Conservation (phyloP, 2,888 invertebrate genomes). For the Rhagium mordax region DNA sequence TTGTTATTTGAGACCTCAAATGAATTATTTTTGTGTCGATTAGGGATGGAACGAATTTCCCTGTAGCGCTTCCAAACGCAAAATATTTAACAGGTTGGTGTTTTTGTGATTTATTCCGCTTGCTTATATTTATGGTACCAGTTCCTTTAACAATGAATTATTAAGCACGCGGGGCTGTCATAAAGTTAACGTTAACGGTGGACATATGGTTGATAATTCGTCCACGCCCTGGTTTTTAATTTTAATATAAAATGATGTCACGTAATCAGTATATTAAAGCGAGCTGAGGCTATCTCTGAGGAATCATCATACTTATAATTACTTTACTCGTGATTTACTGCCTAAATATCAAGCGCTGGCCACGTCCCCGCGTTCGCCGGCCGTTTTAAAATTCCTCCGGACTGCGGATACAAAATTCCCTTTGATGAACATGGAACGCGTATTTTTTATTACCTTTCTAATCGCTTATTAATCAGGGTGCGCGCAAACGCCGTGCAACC, state of each 20-base stretch:
- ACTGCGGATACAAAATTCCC: neutral
- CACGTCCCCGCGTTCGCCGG: slow-evolving; percentile 24
- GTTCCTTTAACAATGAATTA: slow-evolving; percentile 42
- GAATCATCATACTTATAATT: slow-evolving; percentile 66
- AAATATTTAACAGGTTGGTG: neutral
- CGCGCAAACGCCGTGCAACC: too few species aligned
- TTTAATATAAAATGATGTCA: slow-evolving; percentile 68
- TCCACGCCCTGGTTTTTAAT: slow-evolving; percentile 65
- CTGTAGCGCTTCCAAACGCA: neutral
- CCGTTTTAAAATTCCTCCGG: slow-evolving; percentile 22
- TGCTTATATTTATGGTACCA: slow-evolving; percentile 36
- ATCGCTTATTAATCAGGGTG: too few species aligned
- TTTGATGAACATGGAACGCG: neutral
- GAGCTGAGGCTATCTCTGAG: slow-evolving; percentile 63
- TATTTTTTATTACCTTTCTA: too few species aligned
- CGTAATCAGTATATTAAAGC: slow-evolving; percentile 68
- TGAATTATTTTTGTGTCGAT: too few species aligned
- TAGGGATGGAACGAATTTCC: too few species aligned
- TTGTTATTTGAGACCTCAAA: too few species aligned
- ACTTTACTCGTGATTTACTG: slow-evolving; percentile 64
- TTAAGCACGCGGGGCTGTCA: slow-evolving; percentile 35
- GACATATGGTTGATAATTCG: slow-evolving; percentile 45
- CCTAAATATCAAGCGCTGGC: slow-evolving; percentile 45
- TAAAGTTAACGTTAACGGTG: slow-evolving; percentile 39
- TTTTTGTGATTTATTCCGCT: slow-evolving; percentile 25